Evolutionary conservation across 2,797 vertebrate species (phyloP).

Genomic region (Lepidocolaptes lacrymiger): DNA sequence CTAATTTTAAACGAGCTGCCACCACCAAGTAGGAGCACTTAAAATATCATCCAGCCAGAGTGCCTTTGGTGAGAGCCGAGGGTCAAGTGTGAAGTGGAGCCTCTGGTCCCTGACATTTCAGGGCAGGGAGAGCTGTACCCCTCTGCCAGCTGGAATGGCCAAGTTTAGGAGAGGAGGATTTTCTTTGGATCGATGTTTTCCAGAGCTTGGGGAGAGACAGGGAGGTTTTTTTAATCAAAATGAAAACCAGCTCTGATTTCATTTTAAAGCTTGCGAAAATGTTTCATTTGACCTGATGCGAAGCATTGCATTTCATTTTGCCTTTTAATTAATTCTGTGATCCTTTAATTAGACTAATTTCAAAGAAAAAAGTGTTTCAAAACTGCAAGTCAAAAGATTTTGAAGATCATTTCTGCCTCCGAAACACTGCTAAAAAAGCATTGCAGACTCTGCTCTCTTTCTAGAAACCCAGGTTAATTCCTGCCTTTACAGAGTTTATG

Average conservation of each 20-base stretch:
- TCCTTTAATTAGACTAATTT: constrained; percentile 57
- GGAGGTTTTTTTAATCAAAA: background rate
- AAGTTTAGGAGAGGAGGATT: background rate
- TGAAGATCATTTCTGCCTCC: constrained; percentile 33
- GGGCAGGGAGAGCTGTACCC: background rate
- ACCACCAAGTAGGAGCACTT: background rate
- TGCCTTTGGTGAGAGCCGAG: background rate
- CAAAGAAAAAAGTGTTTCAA: constrained; percentile 28
- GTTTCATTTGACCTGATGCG: constrained; percentile 11
- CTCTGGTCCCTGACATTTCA: background rate
- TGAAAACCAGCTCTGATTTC: constrained; percentile 35
- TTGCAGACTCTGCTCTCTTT: background rate
- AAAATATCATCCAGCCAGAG: background rate
- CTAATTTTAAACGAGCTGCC: constrained; percentile 34
- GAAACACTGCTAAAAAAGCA: background rate
- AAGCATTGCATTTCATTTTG: constrained; percentile 10
- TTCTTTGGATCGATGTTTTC: background rate
- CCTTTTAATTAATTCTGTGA: constrained; percentile 60
- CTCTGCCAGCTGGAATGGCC: background rate
- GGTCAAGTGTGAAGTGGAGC: background rate
- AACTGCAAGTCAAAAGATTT: constrained; percentile 27
- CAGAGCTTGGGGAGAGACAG: background rate
- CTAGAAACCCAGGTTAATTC: constrained; percentile 33
- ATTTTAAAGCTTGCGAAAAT: background rate
- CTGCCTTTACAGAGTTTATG: background rate